Evolutionary conservation across 2,888 invertebrate species (phyloP), one percentile per base, ranked within the genome.

Genomic region (Chaetogeoica ovagalla): DNA sequence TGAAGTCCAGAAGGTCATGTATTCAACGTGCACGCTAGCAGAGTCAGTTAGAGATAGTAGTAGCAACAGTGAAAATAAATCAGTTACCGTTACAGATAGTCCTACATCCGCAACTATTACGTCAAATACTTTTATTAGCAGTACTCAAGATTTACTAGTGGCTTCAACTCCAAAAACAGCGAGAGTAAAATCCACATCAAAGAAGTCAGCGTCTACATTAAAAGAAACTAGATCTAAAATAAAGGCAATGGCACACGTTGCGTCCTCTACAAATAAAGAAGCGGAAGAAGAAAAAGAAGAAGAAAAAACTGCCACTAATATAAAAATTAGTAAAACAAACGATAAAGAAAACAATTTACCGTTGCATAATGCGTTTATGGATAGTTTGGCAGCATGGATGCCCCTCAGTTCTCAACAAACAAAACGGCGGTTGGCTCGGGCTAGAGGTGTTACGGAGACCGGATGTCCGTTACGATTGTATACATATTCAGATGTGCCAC

Each of bases 401-500:
- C 75, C 75, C 15, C 57, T 57, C n/a, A 57, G 68, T 21, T 23
- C 13, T n/a, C 66, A 37, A 11, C n/a, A 43, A 11, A 17, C 55
- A 19, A n/a, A 59, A 30, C 66, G 30, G n/a, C 66, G 43, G 5
- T 15, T 8, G 2, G 43, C 43, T 9, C 57, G 66, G 19, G 15
- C n/a, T 9, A 57, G 6, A 30, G 66, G 43, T 59, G 7, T 66
- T 8, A 59, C 57, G 0, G 66, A 59, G 4, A 48, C 30, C 21
- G 75, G 75, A 17, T 55, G 8, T 1, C 75, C 75, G 2, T 59
- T 75, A 68, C 66, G 66, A 9, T 48, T 75, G 43, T 75, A 23
- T 15, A 59, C 66, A 9, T 75, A 75, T 57, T 19, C 37, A 30
- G 75, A 75, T 59, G 30, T 59, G 1, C 75, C 75, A 23, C 75